Evolutionary conservation across 2,113 vertebrate genomes (phyloP).

Genomic region (Sinocyclocheilus anshuiensis): DNA sequence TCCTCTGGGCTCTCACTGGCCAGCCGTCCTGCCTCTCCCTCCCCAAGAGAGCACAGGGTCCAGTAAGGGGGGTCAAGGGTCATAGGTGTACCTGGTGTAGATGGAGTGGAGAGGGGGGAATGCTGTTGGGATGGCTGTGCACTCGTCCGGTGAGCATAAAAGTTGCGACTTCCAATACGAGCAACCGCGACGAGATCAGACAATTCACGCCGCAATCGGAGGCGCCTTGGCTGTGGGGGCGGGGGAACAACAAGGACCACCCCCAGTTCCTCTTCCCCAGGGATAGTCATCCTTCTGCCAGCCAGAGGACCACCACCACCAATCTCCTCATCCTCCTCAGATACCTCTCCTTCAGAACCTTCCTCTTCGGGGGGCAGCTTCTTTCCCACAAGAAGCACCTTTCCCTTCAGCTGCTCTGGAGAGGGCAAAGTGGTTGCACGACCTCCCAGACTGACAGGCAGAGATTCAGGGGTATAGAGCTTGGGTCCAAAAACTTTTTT

Average conservation of each 20-base stretch:
- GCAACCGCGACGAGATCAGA: slow-evolving; percentile 89
- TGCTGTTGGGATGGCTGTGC: slow-evolving; percentile 74
- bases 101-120: slow-evolving; percentile 84
- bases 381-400: slow-evolving; percentile 90
- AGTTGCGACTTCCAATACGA: slow-evolving; percentile 81
- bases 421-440: slow-evolving; percentile 82
- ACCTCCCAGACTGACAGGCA: slow-evolving; percentile 75
- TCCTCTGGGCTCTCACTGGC: slow-evolving; percentile 93
- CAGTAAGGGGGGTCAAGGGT: slow-evolving; percentile 73
- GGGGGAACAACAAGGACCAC: slow-evolving; percentile 78
- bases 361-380: slow-evolving; percentile 82
- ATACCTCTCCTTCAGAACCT: slow-evolving; percentile 88
- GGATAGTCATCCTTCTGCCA: slow-evolving; percentile 77
- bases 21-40: slow-evolving; percentile 89
- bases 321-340: slow-evolving; percentile 94
- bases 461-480: slow-evolving; percentile 83
- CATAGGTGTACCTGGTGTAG: slow-evolving; percentile 71
- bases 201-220: slow-evolving; percentile 86
- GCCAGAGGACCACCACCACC: slow-evolving; percentile 80
- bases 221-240: slow-evolving; percentile 80
- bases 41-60: slow-evolving; percentile 93
- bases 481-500: slow-evolving; percentile 85
- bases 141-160: slow-evolving; percentile 73
- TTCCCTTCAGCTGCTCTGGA: slow-evolving; percentile 89
- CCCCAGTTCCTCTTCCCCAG: slow-evolving; percentile 78